phyloP scores from a whole-genome alignment of 1,140 invertebrate species.

The Camponotus vicinus region DNA sequence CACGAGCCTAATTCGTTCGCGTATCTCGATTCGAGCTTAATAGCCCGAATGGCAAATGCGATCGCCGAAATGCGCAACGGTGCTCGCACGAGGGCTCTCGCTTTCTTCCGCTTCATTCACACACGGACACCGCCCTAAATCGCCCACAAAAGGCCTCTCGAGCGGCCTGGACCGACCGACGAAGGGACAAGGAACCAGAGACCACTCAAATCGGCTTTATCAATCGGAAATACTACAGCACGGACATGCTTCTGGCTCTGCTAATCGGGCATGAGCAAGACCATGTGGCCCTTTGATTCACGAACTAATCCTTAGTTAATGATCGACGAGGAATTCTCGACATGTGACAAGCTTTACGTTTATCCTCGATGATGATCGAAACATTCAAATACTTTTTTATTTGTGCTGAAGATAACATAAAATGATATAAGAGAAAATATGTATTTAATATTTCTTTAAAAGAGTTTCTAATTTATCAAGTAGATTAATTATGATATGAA shows the following conservation, averaged over 20 bases:
- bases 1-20: slow-evolving; percentile 40
- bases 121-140: slow-evolving; percentile 35
- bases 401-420: not conserved
- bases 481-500: not conserved
- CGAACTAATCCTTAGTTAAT: not conserved
- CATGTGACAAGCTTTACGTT: not conserved
- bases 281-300: not conserved
- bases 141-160: slow-evolving; percentile 44
- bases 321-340: not conserved
- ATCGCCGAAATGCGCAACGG: slow-evolving; percentile 67
- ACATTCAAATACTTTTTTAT: not conserved
- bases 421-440: not conserved
- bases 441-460: not conserved
- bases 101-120: slow-evolving; percentile 50
- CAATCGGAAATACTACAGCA: slow-evolving; percentile 57
- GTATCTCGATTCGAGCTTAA: slow-evolving; percentile 67
- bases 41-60: slow-evolving; percentile 45
- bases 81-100: slow-evolving; percentile 45
- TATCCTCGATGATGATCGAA: not conserved
- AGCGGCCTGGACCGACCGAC: slow-evolving; percentile 36
- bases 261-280: slow-evolving; percentile 36
- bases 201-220: slow-evolving; percentile 56
- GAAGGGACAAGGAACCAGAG: slow-evolving; percentile 39
- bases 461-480: not conserved
- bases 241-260: not conserved